Base-by-base conservation (phyloP, 1,140 invertebrate genomes). In the Drosophila tristis region DNA sequence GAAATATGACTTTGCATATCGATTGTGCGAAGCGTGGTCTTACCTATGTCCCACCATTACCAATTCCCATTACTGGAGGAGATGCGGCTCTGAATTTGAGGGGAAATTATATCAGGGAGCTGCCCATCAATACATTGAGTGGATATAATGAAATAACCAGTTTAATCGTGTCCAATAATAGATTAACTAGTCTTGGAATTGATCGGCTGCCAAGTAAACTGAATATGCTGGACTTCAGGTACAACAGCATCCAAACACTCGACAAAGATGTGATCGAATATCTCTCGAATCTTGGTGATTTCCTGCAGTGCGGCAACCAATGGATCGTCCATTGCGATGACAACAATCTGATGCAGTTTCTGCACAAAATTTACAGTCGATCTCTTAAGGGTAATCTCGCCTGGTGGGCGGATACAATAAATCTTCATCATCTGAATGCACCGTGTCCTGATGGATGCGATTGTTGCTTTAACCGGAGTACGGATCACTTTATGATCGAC, bases 241-340 rank as follows among this genome's bases (percentile, higher is more conserved):
- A 39, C n/a, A 68, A 68, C n/a, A 7, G 42, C 39, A 15, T 68
- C 8, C 8, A 1, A 6, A 4, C 66, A 7, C 29, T 68, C 9
- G 13, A n/a, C 6, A n/a, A 8, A 5, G 15, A 55, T 0, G 0
- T 42, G 16, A 13, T 67, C 0, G n/a, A 55, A 23, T 67, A 48
- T 31, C 20, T 68, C 6, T 5, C 11, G 42, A 16, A 39, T 5
- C 9, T 68, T 0, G 1, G 0, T 2, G 39, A 67, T 0, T 55
- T 66, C 11, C 47, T 47, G 11, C 65, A 68, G 16, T 29, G 6
- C 2, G 65, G 65, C 7, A 66, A 66, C 25, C 7, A 20, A 15
- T 68, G 65, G 65, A 25, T 23, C 31, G 31, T 54, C 13, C 7
- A 66, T 6, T 68, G 49, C n/a, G 31, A 66, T 6, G 62, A 66